A percentile compares a stretch with the other conserved stretches of the same genome.
Conservation (phyloP, 2,113 vertebrate genomes). For the Laticauda colubrina region DNA sequence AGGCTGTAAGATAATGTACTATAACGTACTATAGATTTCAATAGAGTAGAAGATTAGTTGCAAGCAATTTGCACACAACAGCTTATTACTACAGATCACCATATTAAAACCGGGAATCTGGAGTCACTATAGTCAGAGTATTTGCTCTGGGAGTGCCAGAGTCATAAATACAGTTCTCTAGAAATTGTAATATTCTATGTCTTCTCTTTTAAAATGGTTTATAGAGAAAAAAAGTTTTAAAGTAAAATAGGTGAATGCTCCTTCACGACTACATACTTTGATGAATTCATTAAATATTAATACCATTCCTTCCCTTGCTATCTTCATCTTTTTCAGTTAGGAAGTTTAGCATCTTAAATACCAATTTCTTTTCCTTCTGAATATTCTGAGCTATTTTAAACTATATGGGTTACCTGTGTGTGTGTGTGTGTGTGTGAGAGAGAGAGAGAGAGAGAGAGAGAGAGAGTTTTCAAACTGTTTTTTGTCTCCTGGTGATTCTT, state of each 20-base stretch:
- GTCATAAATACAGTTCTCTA: background rate
- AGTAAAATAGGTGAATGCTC: background rate
- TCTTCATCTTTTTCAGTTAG: background rate
- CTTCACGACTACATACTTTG: background rate
- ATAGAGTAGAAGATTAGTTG: background rate
- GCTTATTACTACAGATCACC: background rate
- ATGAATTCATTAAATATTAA: background rate
- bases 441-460: too few relatives aligned
- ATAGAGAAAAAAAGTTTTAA: background rate
- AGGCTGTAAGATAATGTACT: background rate
- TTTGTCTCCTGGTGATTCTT: background rate
- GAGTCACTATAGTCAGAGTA: background rate
- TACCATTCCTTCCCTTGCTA: background rate
- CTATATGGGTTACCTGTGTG: background rate
- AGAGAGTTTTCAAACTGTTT: background rate
- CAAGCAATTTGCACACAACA: background rate
- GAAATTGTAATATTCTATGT: background rate
- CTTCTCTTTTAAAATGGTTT: rapidly evolving
- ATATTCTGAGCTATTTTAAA: background rate
- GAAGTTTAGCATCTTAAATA: background rate
- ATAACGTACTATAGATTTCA: background rate
- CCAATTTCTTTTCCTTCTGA: background rate
- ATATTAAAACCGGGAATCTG: too few relatives aligned
- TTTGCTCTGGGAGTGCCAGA: background rate
- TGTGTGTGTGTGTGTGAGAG: background rate